Conservation (phyloP, 2,797 vertebrate species). For the Manis javanica region DNA sequence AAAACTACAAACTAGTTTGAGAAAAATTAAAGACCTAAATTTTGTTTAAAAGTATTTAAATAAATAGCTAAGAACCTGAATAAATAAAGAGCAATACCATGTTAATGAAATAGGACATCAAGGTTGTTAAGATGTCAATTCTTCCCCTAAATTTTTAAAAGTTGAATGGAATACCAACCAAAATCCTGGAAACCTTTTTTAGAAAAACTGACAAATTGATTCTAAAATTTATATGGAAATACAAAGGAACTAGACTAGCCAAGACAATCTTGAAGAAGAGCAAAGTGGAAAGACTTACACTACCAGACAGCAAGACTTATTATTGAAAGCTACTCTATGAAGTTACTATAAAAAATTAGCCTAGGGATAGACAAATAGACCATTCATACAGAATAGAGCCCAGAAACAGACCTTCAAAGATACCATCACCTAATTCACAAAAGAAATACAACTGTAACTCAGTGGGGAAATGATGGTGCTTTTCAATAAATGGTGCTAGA, state of each 20-base stretch:
- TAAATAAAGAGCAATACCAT: not conserved
- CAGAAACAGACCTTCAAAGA: not conserved
- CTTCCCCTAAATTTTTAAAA: not conserved
- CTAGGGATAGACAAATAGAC: not conserved
- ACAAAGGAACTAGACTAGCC: not conserved
- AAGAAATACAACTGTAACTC: not conserved
- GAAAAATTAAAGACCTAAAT: not conserved
- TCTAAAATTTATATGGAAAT: slow-evolving; percentile 11
- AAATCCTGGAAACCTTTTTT: not conserved
- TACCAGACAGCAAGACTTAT: not conserved
- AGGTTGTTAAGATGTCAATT: not conserved
- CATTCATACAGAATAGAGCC: not conserved
- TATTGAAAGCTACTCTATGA: not conserved
- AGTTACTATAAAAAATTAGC: not conserved
- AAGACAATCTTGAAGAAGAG: not conserved
- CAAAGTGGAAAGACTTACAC: not conserved
- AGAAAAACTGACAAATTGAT: not conserved
- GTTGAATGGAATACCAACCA: not conserved
- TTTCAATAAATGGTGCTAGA: not conserved
- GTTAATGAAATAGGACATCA: not conserved
- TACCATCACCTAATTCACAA: not conserved
- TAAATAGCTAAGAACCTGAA: not conserved
- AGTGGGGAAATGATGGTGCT: not conserved
- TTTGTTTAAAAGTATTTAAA: not conserved
- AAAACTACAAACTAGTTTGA: not conserved